phyloP scores from a whole-genome alignment of 2,113 vertebrate species.

The Ciconia stormi region DNA sequence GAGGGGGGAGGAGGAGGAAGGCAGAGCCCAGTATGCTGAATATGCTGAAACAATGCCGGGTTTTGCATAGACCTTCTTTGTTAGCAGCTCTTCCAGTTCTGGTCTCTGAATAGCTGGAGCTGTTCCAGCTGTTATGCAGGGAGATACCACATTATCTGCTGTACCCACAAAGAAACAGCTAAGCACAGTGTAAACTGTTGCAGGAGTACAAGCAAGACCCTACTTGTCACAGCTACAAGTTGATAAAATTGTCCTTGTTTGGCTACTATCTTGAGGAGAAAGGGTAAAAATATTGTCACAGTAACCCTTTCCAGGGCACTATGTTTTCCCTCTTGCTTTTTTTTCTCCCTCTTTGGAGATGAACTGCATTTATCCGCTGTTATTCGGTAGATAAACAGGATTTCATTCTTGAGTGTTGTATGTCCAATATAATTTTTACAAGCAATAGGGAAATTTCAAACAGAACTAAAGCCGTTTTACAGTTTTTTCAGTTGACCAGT shows the following conservation, averaged over 20 bases:
- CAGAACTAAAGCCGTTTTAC: background rate
- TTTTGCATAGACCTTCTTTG: conserved; percentile 23
- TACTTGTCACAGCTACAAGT: background rate
- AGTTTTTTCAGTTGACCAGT: background rate
- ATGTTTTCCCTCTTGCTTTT: background rate
- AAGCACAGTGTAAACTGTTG: background rate
- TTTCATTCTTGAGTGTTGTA: background rate
- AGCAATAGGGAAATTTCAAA: background rate
- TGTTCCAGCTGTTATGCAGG: conserved; percentile 13
- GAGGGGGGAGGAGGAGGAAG: background rate
- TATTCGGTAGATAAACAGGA: background rate
- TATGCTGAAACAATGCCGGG: background rate
- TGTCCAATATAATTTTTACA: background rate
- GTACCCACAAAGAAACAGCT: conserved; percentile 26
- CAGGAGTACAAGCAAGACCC: background rate
- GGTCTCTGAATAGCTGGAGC: conserved; percentile 43
- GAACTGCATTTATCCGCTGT: background rate
- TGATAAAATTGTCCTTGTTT: conserved; percentile 3
- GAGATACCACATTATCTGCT: conserved; percentile 26
- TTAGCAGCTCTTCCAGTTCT: conserved; percentile 28
- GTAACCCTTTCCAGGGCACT: background rate
- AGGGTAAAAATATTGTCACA: background rate
- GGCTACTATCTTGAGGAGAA: background rate
- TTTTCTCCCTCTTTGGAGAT: background rate
- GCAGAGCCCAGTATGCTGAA: background rate